These are phyloP conservation scores for Limnephilus rhombicus DNA, from an alignment of 2,888 invertebrate species.

Conservation along the genomic window DNA sequence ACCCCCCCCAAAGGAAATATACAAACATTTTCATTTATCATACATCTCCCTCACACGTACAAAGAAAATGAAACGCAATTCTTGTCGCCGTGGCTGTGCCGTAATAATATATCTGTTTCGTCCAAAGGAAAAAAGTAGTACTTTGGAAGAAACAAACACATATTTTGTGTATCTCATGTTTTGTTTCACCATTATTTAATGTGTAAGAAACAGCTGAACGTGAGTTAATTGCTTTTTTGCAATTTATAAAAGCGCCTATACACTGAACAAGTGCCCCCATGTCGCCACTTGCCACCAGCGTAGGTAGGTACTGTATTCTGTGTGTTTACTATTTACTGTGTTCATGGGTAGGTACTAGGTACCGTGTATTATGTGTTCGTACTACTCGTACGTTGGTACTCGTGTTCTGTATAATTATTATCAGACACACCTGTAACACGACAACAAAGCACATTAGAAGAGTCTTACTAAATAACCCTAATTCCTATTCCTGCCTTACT, in stretches of 20 bases:
- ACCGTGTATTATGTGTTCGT: neutral
- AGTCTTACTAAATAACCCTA: constrained; percentile 35
- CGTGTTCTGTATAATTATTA: constrained; percentile 2
- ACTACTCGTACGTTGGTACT: neutral
- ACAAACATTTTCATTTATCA: too few relatives aligned
- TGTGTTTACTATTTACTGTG: neutral
- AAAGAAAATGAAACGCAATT: too few relatives aligned
- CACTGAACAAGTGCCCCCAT: neutral
- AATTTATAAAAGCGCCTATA: neutral
- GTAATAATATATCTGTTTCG: too few relatives aligned
- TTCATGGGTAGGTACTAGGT: neutral
- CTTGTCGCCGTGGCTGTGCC: too few relatives aligned
- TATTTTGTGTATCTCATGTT: too few relatives aligned
- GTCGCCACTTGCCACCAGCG: neutral
- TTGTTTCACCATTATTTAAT: too few relatives aligned
- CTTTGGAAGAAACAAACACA: too few relatives aligned
- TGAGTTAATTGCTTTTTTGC: too few relatives aligned
- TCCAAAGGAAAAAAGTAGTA: too few relatives aligned
- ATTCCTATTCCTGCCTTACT: neutral
- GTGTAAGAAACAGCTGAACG: too few relatives aligned
- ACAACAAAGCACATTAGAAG: constrained; percentile 23
- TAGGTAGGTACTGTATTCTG: neutral
- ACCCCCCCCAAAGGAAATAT: too few relatives aligned
- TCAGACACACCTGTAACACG: constrained; percentile 26
- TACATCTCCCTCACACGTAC: too few relatives aligned